These are phyloP conservation scores for Nesogale talazaci DNA, from an alignment of 2,113 vertebrate genomes.

Conservation along the genomic window DNA sequence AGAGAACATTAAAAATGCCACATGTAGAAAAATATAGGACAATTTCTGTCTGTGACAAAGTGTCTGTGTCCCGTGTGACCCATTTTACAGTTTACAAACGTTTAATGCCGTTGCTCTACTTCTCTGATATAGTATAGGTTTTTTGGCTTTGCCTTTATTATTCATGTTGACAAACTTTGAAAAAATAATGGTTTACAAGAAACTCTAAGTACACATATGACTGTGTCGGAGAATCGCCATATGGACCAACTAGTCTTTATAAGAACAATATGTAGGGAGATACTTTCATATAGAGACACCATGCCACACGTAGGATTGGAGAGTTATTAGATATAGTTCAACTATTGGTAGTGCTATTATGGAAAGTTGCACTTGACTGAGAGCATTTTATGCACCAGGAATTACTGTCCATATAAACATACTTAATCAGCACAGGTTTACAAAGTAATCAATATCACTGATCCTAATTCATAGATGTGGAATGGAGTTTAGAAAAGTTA, in stretches of 20 bases:
- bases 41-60: neutral
- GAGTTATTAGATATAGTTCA: conserved; percentile 24
- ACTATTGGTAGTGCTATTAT: conserved; percentile 26
- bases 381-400: conserved; percentile 1
- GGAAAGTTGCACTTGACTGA: conserved; percentile 5
- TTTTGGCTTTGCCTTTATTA: neutral
- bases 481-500: neutral
- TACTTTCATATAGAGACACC: conserved; percentile 7
- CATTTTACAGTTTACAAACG: neutral
- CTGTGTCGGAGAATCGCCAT: neutral
- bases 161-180: neutral
- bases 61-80: neutral
- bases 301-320: conserved; percentile 16
- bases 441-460: conserved; percentile 21
- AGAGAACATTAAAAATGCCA: conserved; percentile 1
- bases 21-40: neutral
- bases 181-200: neutral
- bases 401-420: conserved; percentile 11
- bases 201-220: neutral
- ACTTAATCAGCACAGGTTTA: neutral
- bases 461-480: neutral
- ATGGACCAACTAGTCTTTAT: neutral
- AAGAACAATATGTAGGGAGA: conserved; percentile 40
- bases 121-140: neutral
- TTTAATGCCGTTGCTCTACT: neutral